Percentiles rank a stretch among this genome's conserved stretches.
These are phyloP conservation scores for Eilema depressum DNA, from an alignment of 2,888 invertebrate species.

Conservation along the genomic window DNA sequence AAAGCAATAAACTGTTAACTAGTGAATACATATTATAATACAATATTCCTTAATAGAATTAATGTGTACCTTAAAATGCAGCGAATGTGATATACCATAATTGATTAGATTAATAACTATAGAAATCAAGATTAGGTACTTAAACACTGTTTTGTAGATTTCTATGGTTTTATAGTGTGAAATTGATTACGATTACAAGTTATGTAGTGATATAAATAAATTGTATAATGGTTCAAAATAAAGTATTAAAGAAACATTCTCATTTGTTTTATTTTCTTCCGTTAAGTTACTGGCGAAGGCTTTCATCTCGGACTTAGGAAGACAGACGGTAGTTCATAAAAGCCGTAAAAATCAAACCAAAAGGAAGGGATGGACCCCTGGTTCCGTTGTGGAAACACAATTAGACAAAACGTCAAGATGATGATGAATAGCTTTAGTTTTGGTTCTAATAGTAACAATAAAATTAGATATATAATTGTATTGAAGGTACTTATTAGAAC, in stretches of 20 bases:
- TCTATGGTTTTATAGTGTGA: slow-evolving; percentile 5
- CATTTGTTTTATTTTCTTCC: not conserved
- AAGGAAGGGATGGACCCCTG: too few species aligned
- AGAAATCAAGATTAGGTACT: not conserved
- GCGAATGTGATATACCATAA: slow-evolving; percentile 44
- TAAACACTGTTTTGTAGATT: slow-evolving; percentile 6
- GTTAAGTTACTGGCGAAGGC: not conserved
- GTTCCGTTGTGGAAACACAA: too few species aligned
- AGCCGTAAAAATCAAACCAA: too few species aligned
- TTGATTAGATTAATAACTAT: slow-evolving; percentile 27
- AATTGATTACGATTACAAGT: not conserved
- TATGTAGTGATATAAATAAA: slow-evolving; percentile 1
- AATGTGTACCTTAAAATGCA: slow-evolving; percentile 37
- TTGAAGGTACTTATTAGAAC: too few species aligned
- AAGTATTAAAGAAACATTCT: slow-evolving; percentile 14
- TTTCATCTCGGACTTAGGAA: too few species aligned
- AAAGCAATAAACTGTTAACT: slow-evolving; percentile 2
- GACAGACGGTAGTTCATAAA: too few species aligned
- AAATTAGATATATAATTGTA: too few species aligned
- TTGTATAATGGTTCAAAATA: not conserved
- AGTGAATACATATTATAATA: not conserved
- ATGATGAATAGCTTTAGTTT: too few species aligned
- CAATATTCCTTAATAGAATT: slow-evolving; percentile 21
- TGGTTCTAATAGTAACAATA: too few species aligned
- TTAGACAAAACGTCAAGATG: too few species aligned